These are phyloP conservation scores for Clarias magur DNA, from an alignment of 2,113 vertebrate genomes.

Conservation along the genomic window DNA sequence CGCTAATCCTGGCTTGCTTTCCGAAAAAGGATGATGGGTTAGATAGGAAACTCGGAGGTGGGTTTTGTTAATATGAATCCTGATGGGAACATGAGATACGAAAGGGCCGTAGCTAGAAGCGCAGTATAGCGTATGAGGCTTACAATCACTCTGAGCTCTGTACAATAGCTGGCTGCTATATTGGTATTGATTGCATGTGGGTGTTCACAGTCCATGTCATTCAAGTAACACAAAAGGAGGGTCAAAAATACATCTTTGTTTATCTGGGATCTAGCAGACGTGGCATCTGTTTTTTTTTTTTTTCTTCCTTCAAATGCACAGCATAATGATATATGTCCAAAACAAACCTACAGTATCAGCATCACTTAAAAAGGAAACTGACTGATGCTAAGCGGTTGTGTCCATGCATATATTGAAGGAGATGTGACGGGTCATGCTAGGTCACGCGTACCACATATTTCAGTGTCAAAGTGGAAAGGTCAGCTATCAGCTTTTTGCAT, in stretches of 20 bases:
- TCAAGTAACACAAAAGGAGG: background rate
- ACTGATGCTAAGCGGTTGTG: conserved; percentile 6
- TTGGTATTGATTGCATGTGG: conserved; percentile 14
- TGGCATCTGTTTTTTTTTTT: background rate
- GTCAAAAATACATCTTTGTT: background rate
- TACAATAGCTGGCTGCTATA: background rate
- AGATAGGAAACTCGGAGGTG: background rate
- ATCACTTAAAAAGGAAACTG: background rate
- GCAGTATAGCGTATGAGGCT: conserved; percentile 1
- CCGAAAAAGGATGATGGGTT: background rate
- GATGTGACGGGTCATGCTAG: conserved; percentile 18
- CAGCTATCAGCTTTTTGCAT: conserved; percentile 32
- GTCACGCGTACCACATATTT: conserved; percentile 24
- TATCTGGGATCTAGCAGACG: background rate
- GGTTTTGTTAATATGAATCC: conserved; percentile 17
- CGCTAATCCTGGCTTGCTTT: conserved; percentile 10
- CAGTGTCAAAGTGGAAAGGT: conserved; percentile 23
- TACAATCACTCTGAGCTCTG: background rate
- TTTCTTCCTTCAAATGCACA: background rate
- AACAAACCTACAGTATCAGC: background rate
- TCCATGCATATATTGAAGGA: background rate
- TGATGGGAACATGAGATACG: background rate
- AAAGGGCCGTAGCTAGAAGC: background rate
- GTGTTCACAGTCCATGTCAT: background rate
- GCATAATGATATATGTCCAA: background rate